Conservation (phyloP, 2,797 vertebrate species). For the Perodicticus potto region DNA sequence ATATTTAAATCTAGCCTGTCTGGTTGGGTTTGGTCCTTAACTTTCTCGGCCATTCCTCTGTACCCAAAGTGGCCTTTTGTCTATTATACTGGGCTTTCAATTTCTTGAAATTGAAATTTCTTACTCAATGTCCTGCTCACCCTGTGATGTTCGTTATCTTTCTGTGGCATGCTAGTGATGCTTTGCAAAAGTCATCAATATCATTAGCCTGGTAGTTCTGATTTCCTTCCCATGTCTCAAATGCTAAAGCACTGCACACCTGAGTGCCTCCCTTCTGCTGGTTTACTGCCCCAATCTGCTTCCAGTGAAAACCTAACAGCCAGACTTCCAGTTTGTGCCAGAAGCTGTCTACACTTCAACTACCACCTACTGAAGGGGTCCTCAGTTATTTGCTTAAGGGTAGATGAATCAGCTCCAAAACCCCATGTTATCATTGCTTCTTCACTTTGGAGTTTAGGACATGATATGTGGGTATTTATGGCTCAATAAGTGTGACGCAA, state of each 20-base stretch:
- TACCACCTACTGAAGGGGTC: not conserved
- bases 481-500: not conserved
- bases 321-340: not conserved
- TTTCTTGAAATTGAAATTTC: not conserved
- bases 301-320: not conserved
- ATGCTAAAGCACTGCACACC: fast-evolving
- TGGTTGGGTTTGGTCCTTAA: not conserved
- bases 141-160: not conserved
- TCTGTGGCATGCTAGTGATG: not conserved
- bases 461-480: not conserved
- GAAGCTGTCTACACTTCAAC: not conserved
- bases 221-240: not conserved
- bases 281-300: not conserved
- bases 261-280: not conserved
- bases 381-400: not conserved
- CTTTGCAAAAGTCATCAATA: not conserved
- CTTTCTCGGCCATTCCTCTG: not conserved
- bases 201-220: not conserved
- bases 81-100: not conserved
- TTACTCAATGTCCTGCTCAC: not conserved
- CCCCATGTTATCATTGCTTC: not conserved
- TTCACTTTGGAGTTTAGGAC: not conserved
- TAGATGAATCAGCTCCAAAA: not conserved
- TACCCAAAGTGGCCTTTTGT: not conserved
- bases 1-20: not conserved